Evolutionary conservation across 2,888 invertebrate species (phyloP), one percentile per base, ranked within the genome.

Genomic region (Xylocampa areola): DNA sequence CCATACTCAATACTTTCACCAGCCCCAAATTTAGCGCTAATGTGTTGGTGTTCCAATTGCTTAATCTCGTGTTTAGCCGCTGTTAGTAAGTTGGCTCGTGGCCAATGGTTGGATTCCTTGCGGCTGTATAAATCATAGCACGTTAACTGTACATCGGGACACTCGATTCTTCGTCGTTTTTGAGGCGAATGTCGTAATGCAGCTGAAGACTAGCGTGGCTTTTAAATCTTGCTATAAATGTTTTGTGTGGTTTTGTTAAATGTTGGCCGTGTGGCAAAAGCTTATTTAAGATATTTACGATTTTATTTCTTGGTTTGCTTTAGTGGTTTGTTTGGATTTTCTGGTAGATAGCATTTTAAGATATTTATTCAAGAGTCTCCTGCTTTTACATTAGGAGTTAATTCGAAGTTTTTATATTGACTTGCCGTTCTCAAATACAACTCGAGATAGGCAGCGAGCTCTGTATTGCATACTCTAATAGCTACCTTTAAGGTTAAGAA

Each of bases 61-160:
- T 68, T 68, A 77, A 77, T 86, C 82, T 77, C 84, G 84, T 86
- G 85, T 76, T 78, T 68, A 76, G 77, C 68, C 70, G 85, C 86
- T 82, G 85, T 86, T 86, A 85, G 85, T 57, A 52, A 68, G 73
- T 72, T 87, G 87, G 87, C 84, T 63, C 35, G 53, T 44, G 48
- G 84, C 87, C 86, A 85, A 74, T 64, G 23, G 3, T 17, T 30
- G 69, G 72, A 69, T 70, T 69, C 73, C 76, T 75, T 80, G 83
- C 81, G 79, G 82, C 60, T 62, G 59, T 68, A 73, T 87, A 86
- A 85, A 86, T 86, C 86, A 86, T 82, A 69, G 72, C 68, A 74
- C 73, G 59, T 68, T 70, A 76, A 69, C 67, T 72, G 73, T 65
- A 79, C 76, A 81, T 77, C 48, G 71, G 59, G 73, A 79, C 73